Evolutionary conservation across 2,113 vertebrate species (phyloP).

Genomic region (Acrocephalus kingi): DNA sequence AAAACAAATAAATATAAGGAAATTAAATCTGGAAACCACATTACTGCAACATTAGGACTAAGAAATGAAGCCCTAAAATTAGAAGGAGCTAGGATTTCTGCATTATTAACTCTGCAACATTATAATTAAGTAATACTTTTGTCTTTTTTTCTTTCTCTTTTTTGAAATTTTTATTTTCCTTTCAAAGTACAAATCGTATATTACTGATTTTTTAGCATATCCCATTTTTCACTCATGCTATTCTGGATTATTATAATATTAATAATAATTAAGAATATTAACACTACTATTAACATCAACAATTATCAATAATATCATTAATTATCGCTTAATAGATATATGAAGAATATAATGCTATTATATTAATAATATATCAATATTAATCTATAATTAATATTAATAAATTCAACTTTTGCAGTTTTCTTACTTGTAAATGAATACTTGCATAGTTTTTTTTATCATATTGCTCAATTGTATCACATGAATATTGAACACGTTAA

Average conservation of each 20-base stretch:
- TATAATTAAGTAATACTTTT: neutral
- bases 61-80: constrained; percentile 34
- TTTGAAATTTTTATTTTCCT: neutral
- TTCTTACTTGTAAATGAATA: neutral
- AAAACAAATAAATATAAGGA: constrained; percentile 52
- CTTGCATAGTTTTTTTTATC: neutral
- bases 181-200: neutral
- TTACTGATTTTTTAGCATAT: neutral
- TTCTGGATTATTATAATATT: neutral
- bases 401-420: neutral
- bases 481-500: neutral
- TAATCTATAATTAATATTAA: neutral
- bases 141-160: neutral
- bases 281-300: no score
- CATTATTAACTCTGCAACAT: constrained; percentile 13
- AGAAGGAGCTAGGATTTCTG: constrained; percentile 13
- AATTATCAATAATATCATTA: no score
- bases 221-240: neutral
- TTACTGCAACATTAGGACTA: constrained; percentile 1
- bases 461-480: neutral
- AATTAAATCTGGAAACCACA: constrained; percentile 43
- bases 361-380: neutral
- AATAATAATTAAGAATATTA: no score
- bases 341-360: neutral
- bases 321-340: no score